phyloP scores from a whole-genome alignment of 2,888 invertebrate genomes.

The Euphydryas editha region DNA sequence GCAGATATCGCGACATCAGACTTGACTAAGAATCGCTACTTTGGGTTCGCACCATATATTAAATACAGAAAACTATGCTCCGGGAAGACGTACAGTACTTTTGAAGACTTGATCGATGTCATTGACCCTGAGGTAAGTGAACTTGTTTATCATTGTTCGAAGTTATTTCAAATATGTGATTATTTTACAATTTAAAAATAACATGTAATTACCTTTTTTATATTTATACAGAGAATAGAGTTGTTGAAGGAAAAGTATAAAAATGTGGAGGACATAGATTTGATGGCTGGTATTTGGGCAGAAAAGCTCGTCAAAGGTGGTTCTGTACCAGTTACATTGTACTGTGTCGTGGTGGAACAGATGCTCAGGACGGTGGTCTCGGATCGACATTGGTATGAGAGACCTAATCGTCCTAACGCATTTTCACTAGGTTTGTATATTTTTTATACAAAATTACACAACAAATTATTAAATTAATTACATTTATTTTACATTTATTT shows the following conservation, averaged over 20 bases:
- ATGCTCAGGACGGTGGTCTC: neutral
- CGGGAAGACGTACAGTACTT: slow-evolving; percentile 85
- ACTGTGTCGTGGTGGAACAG: neutral
- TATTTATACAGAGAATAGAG: neutral
- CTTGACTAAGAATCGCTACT: slow-evolving; percentile 84
- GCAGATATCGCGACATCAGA: slow-evolving; percentile 52
- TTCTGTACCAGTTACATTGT: neutral
- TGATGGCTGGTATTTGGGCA: neutral
- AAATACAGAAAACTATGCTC: slow-evolving; percentile 91
- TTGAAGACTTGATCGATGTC: slow-evolving; percentile 88
- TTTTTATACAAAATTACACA: neutral
- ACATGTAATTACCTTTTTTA: neutral
- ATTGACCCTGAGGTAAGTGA: slow-evolving; percentile 73
- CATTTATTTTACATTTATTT: too few species aligned
- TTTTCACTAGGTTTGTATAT: neutral
- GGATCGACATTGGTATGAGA: neutral
- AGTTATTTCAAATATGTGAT: too few species aligned
- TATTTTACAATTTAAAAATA: too few species aligned
- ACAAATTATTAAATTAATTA: too few species aligned
- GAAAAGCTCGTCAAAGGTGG: neutral
- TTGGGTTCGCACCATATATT: slow-evolving; percentile 92
- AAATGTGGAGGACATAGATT: too few species aligned
- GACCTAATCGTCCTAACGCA: slow-evolving; percentile 51
- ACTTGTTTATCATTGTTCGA: too few species aligned
- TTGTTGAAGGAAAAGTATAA: too few species aligned